Percentiles rank a stretch among this genome's conserved stretches.
phyloP scores from a whole-genome alignment of 2,888 invertebrate species.

The Cactoblastis cactorum region DNA sequence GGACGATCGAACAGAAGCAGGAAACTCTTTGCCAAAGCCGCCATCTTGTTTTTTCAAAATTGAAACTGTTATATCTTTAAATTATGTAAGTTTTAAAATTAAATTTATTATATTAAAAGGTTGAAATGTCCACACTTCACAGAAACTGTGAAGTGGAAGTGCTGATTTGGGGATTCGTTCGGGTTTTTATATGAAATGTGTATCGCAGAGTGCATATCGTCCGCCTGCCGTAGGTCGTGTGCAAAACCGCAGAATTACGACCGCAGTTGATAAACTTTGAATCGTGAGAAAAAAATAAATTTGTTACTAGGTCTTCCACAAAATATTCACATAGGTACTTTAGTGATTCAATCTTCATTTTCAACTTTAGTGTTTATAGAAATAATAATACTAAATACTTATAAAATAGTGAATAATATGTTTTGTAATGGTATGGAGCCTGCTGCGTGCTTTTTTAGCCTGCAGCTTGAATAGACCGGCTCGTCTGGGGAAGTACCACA shows the following conservation, averaged over 20 bases:
- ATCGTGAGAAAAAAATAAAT: constrained; percentile 1
- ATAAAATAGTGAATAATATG: too few relatives aligned
- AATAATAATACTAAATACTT: too few relatives aligned
- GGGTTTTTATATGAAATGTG: constrained; percentile 29
- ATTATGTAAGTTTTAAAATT: constrained; percentile 19
- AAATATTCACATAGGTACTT: too few relatives aligned
- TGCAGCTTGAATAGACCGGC: too few relatives aligned
- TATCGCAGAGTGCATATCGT: constrained; percentile 14
- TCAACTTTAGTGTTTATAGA: too few relatives aligned
- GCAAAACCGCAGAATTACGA: constrained; percentile 1
- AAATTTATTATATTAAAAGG: not conserved
- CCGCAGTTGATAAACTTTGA: not conserved
- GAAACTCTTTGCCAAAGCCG: constrained; percentile 40
- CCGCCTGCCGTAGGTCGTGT: not conserved
- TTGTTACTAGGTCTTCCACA: not conserved
- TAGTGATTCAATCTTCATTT: too few relatives aligned
- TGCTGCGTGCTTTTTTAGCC: too few relatives aligned
- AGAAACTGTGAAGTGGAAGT: constrained; percentile 60
- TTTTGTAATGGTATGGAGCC: too few relatives aligned
- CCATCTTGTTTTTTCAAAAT: constrained; percentile 40
- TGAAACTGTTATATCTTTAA: constrained; percentile 16
- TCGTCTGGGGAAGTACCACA: too few relatives aligned
- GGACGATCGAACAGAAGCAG: constrained; percentile 80
- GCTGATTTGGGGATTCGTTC: constrained; percentile 12
- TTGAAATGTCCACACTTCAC: constrained; percentile 50